A percentile compares a stretch with the other conserved stretches of the same genome.
Evolutionary conservation across 2,888 invertebrate species (phyloP).

Genomic region (Nipponacmea schrenckii): DNA sequence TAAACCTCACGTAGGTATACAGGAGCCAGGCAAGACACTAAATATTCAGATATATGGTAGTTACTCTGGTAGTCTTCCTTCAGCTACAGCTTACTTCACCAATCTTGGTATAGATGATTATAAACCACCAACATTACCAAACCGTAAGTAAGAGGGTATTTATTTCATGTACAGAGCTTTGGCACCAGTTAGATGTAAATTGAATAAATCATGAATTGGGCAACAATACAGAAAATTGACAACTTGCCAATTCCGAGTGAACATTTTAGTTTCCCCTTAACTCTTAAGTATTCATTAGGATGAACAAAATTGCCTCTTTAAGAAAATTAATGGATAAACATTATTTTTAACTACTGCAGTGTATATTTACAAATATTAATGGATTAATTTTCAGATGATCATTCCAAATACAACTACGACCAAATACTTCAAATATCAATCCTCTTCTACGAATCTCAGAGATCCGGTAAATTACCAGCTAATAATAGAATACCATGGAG

Average conservation of each 20-base stretch:
- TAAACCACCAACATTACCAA: conserved; percentile 33
- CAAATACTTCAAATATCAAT: conserved; percentile 1
- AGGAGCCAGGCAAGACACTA: conserved; percentile 34
- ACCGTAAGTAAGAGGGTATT: conserved; percentile 23
- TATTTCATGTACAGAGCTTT: no score
- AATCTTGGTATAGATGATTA: conserved; percentile 42
- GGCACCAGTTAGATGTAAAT: no score
- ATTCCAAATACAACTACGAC: conserved; percentile 16
- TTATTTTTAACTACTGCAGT: no score
- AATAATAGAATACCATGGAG: conserved; percentile 56
- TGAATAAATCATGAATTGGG: no score
- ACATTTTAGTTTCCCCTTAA: no score
- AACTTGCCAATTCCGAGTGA: no score
- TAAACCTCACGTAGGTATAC: conserved; percentile 40
- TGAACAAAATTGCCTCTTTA: no score
- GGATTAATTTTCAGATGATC: background rate
- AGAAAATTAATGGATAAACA: no score
- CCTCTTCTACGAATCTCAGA: background rate
- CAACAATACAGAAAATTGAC: no score
- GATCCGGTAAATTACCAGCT: conserved; percentile 48
- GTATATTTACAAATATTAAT: no score
- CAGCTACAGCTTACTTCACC: conserved; percentile 37
- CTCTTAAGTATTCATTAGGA: no score
- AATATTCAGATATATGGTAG: conserved; percentile 38
- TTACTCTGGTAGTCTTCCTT: conserved; percentile 41